Base-by-base conservation (phyloP, 2,113 vertebrate species). In the Haemorhous mexicanus region DNA sequence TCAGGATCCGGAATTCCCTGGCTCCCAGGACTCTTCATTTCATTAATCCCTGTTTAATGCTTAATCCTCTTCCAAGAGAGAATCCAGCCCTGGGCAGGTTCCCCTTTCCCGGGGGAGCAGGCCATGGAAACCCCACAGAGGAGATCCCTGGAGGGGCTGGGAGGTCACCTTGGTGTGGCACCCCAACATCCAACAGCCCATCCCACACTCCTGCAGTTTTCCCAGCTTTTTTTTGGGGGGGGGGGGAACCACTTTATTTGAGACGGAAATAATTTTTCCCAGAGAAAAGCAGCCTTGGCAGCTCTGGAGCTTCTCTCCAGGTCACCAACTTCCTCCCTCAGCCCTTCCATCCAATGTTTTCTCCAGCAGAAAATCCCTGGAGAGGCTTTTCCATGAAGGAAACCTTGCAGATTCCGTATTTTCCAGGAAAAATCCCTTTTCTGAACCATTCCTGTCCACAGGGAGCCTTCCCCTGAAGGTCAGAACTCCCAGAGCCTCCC, bases 21-120 rank as follows among this genome's bases (percentile, higher is more conserved):
- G 52, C 69, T 86, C 77, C 63, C 43, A 16, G 53, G 53, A 73
- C 4, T 3, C 91, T 76, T 81, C 67, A 43, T 79, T 75, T 79
- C 56, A 46, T 52, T 74, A 90, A 95, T 90, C 95, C 75, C 62
- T n/a, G 66, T 62, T 93, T 90, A 93, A 95, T 81, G 46, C 43
- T 15, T 78, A 56, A 88, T 86, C 86, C 87, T 82, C 72, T 62
- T 68, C 76, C n/a, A 11, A 72, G 52, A 32, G 84, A 59, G 61
- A 75, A 55, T 33, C 49, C 59, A 44, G 37, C 27, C 50, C 35
- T 3, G 46, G 77, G 89, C 49, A 21, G 28, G 7, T 55, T 68
- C n/a, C n/a, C 59, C 32, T 64, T 62, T 56, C 72, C 74, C 19
- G 26, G 77, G 77, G 66, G 41, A 58, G 68, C 39, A 27, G 50